Evolutionary conservation across 2,888 invertebrate genomes (phyloP), one percentile per base, ranked within the genome.

Genomic region (Orchesella flavescens): DNA sequence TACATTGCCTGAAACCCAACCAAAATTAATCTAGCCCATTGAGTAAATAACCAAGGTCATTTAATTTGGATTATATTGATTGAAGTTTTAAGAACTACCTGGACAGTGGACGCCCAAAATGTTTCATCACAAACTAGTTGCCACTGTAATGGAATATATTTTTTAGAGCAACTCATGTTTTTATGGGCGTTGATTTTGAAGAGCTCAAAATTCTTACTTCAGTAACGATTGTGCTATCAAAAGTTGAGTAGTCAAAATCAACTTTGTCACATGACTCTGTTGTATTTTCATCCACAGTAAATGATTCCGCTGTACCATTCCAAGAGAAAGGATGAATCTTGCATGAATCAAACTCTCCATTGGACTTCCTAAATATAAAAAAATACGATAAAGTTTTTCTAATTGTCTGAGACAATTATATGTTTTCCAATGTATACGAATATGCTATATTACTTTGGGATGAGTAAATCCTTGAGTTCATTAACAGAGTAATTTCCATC

Each of bases 181-280:
- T 13, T 12, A 9, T 49, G 21, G n/a, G 12, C n/a, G 61, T 12
- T 10, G 23, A 5, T 61, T 23, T 61, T 24, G n/a, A 65, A 24
- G n/a, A 15, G 24, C 34, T 34, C 34, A 34, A 24, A 23, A 10
- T 23, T 12, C 69, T 77, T 66, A 71, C 72, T 34, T 83, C 83
- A 15, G 73, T 73, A 4, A 77, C 83, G 57, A 71, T 77, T 24
- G 88, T 87, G 34, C 53, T 83, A n/a, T 86, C 77, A 73, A 87
- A 88, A 13, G 71, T 84, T 7, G 88, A 87, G 34, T 77, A 49
- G 75, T 88, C 88, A 82, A 84, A 88, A 23, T 86, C 86, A 46
- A 83, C 80, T 1, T 68, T 19, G 23, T 66, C n/a, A 19, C 76
- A 83, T 44, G 53, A 24, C 21, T 84, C 83, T 21, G n/a, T 15